phyloP scores from a whole-genome alignment of 2,888 invertebrate genomes.

The Cantharis rufa region DNA sequence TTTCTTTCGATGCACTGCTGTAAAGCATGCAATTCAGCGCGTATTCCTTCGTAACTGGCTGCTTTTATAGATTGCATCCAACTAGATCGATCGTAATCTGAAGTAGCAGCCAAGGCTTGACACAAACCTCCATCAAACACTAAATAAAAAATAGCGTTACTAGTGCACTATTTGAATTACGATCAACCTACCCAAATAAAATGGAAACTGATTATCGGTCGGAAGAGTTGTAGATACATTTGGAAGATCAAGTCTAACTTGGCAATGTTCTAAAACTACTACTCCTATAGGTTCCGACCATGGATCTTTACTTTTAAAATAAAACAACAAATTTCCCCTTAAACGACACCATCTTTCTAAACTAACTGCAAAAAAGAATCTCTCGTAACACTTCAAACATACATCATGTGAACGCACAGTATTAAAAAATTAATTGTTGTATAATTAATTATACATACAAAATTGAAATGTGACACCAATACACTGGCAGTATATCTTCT shows the following conservation, averaged over 20 bases:
- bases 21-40: slow-evolving; percentile 70
- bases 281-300: slow-evolving; percentile 88
- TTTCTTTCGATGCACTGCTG: slow-evolving; percentile 64
- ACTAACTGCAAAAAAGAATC: slow-evolving; percentile 64
- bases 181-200: slow-evolving; percentile 71
- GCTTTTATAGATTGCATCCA: slow-evolving; percentile 86
- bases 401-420: not conserved
- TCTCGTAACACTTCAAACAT: not conserved
- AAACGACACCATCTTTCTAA: slow-evolving; percentile 88
- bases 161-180: not conserved
- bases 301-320: slow-evolving; percentile 86
- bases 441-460: not conserved
- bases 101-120: slow-evolving; percentile 79
- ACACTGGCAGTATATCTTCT: not conserved
- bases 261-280: slow-evolving; percentile 86
- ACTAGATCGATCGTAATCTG: slow-evolving; percentile 78
- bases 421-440: not conserved
- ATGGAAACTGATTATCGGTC: slow-evolving; percentile 77
- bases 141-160: slow-evolving; percentile 48
- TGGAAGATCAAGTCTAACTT: slow-evolving; percentile 69
- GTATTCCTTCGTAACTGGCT: slow-evolving; percentile 83
- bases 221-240: slow-evolving; percentile 63
- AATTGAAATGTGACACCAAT: not conserved
- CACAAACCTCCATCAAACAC: slow-evolving; percentile 83
- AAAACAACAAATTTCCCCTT: slow-evolving; percentile 90